Conservation (phyloP, 2,113 vertebrate genomes). For the Crotalus horridus region DNA sequence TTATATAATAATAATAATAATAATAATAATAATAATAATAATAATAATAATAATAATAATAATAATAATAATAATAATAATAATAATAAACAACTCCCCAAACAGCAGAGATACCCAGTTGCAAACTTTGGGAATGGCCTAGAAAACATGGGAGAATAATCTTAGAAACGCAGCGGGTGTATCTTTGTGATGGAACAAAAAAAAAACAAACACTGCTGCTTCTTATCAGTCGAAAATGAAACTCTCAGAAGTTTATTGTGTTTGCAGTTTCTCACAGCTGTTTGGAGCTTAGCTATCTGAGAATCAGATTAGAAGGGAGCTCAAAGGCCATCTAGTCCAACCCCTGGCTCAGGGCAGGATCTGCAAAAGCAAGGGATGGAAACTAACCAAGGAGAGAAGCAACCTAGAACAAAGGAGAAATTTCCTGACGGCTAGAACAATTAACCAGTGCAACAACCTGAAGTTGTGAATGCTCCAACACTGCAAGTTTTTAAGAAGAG, state of each 20-base stretch:
- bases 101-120: background rate
- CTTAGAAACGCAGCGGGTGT: background rate
- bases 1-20: background rate
- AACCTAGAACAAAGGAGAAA: too few relatives aligned
- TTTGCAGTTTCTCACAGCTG: background rate
- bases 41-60: too few relatives aligned
- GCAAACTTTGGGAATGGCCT: background rate
- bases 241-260: background rate
- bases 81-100: background rate
- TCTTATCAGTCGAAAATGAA: background rate
- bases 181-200: background rate
- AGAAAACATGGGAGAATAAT: background rate
- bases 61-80: too few relatives aligned
- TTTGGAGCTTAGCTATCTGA: background rate
- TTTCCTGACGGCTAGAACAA: too few relatives aligned
- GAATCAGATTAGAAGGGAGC: background rate
- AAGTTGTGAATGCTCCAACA: too few relatives aligned
- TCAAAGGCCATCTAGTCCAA: background rate
- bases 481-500: too few relatives aligned
- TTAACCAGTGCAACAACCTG: too few relatives aligned
- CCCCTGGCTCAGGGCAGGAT: background rate
- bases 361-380: background rate
- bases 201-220: background rate
- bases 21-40: too few relatives aligned
- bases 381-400: too few relatives aligned